phyloP scores from a whole-genome alignment of 2,113 vertebrate genomes.

The Thinocorus orbignyianus region DNA sequence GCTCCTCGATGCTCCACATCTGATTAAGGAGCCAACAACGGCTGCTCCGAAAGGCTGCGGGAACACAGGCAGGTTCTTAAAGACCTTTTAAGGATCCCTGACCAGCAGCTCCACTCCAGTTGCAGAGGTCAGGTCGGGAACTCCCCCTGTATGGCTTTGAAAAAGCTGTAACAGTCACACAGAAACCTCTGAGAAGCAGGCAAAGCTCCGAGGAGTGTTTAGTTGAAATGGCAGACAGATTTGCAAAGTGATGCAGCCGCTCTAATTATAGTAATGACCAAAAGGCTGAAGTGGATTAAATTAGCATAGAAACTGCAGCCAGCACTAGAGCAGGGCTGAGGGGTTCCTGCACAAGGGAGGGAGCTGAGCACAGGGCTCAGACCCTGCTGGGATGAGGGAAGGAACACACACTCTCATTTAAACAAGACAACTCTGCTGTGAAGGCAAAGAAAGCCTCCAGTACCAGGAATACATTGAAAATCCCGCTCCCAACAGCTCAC shows the following conservation, averaged over 20 bases:
- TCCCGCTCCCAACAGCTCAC: not conserved
- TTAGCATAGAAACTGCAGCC: slow-evolving; percentile 24
- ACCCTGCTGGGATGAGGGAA: not conserved
- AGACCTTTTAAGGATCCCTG: not conserved
- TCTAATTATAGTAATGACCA: slow-evolving; percentile 63
- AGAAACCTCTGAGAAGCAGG: not conserved
- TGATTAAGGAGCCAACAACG: not conserved
- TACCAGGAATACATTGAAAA: not conserved
- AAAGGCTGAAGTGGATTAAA: slow-evolving; percentile 60
- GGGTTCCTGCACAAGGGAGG: not conserved
- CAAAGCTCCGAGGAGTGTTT: not conserved
- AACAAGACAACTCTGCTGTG: not conserved
- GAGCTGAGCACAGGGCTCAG: not conserved
- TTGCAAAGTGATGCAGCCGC: not conserved
- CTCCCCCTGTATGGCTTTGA: not conserved
- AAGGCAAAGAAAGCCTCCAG: not conserved
- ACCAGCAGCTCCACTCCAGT: not conserved
- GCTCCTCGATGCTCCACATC: not conserved
- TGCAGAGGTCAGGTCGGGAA: not conserved
- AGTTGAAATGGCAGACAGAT: not conserved
- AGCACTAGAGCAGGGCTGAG: not conserved
- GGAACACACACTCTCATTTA: not conserved
- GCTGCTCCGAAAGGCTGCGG: not conserved
- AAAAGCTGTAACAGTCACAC: rapidly evolving
- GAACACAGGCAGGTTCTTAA: not conserved